Base-by-base conservation (phyloP, 2,797 vertebrate species). In the Sphaeramia orbicularis region DNA sequence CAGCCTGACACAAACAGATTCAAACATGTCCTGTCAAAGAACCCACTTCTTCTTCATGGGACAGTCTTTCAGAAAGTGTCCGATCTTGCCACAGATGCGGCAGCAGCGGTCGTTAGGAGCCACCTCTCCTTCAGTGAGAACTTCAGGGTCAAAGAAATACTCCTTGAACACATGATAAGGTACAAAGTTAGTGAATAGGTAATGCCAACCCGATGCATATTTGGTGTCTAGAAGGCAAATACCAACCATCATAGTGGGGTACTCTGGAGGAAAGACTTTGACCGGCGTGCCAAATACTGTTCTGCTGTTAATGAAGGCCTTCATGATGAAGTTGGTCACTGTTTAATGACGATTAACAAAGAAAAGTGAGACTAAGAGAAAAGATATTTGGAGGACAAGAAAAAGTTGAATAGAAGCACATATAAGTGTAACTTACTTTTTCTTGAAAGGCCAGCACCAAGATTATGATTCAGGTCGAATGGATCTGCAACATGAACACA, bases 311-410 rank as follows among this genome's bases (percentile, higher is more conserved):
- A 98, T 96, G 89, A 98, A 97, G 56, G 96, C 97, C 89, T 99
- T 99, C 96, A 98, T 98, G 91, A 99, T 99, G 93, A 98, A 99
- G 92, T 97, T 97, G 58, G 96, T 98, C 97, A 99, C 97, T 98
- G 83, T 74, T 79, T 74, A 30, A 65, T 14, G 7, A 55, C 27
- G 62, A 19, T 42, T 12, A 71, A 15, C 13, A 35, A 7, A 5
- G 12, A 16, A 2, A 35, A n/a, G n/a, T n/a, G 1, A 60, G 13
- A 24, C 11, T 10, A 11, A 15, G 30, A 38, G 2, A 24, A 42
- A 13, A 35, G 2, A 41, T 0, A 24, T 18, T 4, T 15, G 53
- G 42, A 53, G 42, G 48, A 35, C 8, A 60, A 52, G 2, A 24
- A 3, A 3, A 38, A 9, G n/a, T 10, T 0, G 6, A 44, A 12